Evolutionary conservation across 1,140 invertebrate genomes (phyloP).

Genomic region (Leptoteleia sp.): DNA sequence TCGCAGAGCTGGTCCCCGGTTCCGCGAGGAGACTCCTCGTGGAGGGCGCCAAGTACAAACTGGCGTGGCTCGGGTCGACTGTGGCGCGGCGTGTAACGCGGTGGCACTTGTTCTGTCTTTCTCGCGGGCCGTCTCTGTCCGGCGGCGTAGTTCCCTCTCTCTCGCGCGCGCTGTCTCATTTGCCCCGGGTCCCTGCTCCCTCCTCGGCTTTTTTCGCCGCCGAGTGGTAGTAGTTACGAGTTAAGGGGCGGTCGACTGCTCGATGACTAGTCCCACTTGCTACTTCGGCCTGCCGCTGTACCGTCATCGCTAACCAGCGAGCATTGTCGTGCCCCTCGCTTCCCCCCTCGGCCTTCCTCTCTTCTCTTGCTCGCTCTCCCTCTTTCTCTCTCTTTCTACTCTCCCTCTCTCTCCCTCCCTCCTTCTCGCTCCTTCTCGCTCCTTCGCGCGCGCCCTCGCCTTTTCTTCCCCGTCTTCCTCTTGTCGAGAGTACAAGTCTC

Average conservation of each 20-base stretch:
- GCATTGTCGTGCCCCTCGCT: constrained; percentile 44
- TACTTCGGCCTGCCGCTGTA: constrained; percentile 50
- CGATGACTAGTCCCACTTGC: constrained; percentile 52
- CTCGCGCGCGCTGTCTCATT: constrained; percentile 58
- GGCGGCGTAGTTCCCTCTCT: constrained; percentile 44
- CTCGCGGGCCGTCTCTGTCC: constrained; percentile 59
- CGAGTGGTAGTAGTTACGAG: constrained; percentile 59
- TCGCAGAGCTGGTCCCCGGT: constrained; percentile 44
- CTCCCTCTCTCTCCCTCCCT: constrained; percentile 52
- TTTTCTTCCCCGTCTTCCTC: too few relatives aligned
- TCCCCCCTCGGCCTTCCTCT: too few relatives aligned
- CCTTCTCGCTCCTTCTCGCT: too few relatives aligned
- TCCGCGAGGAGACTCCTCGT: constrained; percentile 68
- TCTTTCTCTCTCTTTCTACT: too few relatives aligned
- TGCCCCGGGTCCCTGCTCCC: constrained; percentile 46
- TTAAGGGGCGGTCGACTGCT: constrained; percentile 69
- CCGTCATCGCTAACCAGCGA: constrained; percentile 56
- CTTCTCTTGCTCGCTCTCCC: too few relatives aligned
- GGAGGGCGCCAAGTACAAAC: constrained; percentile 77
- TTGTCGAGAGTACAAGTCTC: too few relatives aligned
- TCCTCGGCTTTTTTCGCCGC: constrained; percentile 63
- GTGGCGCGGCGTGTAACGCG: constrained; percentile 71
- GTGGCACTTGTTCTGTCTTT: constrained; percentile 72
- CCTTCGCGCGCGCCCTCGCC: too few relatives aligned
- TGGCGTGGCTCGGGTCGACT: constrained; percentile 70